Percentiles rank a stretch among this genome's conserved stretches.
Conservation (phyloP, 2,113 vertebrate genomes). For the Indri indri region DNA sequence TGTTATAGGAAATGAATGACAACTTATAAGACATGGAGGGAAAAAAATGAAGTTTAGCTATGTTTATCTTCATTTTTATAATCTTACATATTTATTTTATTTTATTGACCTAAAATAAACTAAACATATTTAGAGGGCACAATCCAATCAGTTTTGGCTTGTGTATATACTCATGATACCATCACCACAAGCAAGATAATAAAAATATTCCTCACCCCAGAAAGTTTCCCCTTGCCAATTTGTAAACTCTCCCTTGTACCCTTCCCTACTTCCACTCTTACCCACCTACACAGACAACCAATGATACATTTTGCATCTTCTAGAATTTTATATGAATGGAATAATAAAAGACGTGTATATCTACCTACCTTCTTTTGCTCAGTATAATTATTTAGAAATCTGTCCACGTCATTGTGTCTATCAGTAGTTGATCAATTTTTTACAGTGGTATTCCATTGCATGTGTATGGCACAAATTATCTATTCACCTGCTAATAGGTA, state of each 20-base stretch:
- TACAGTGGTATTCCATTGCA: neutral
- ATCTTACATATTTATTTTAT: neutral
- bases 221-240: neutral
- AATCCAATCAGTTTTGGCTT: neutral
- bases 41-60: neutral
- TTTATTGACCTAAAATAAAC: neutral
- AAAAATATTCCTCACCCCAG: neutral
- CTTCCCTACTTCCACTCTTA: fast-evolving
- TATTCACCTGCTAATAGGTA: neutral
- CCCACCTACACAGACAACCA: neutral
- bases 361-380: neutral
- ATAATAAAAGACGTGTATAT: neutral
- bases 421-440: neutral
- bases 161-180: neutral
- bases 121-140: neutral
- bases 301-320: neutral
- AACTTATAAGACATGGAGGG: neutral
- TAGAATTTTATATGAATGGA: neutral
- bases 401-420: neutral
- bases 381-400: neutral
- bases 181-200: neutral
- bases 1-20: neutral
- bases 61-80: neutral
- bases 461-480: neutral
- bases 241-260: neutral